Conservation (phyloP, 2,888 invertebrate species). For the Catocala nupta region DNA sequence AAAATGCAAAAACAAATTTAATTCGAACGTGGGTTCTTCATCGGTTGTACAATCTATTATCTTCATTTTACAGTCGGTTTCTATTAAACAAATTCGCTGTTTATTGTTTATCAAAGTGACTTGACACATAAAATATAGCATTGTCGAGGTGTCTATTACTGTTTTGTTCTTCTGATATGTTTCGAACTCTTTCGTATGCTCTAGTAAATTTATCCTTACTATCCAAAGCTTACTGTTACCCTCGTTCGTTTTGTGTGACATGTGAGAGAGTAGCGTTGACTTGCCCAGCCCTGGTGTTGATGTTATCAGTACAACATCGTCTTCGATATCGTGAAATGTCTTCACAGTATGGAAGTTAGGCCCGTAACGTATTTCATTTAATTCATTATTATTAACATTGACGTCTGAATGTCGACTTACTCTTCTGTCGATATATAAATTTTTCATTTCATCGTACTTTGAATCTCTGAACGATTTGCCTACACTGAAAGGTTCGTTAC, state of each 20-base stretch:
- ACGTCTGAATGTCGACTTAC: neutral
- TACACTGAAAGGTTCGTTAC: constrained; percentile 19
- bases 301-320: constrained; percentile 8
- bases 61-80: neutral
- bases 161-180: constrained; percentile 5
- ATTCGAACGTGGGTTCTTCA: constrained; percentile 1
- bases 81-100: neutral
- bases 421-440: too few relatives aligned
- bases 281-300: constrained; percentile 31
- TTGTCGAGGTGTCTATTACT: neutral
- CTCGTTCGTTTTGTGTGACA: constrained; percentile 11
- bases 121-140: constrained; percentile 8
- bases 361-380: constrained; percentile 13
- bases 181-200: constrained; percentile 11
- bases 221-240: constrained; percentile 1
- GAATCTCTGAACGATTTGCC: neutral
- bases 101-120: constrained; percentile 2
- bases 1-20: constrained; percentile 14
- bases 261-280: constrained; percentile 27
- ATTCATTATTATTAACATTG: constrained; percentile 3
- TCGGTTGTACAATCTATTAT: neutral
- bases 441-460: constrained; percentile 34
- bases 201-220: constrained; percentile 12
- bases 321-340: constrained; percentile 8
- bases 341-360: constrained; percentile 10